Evolutionary conservation across 2,888 invertebrate genomes (phyloP), one percentile per base, ranked within the genome.

Genomic region (Exocentrus adspersus): DNA sequence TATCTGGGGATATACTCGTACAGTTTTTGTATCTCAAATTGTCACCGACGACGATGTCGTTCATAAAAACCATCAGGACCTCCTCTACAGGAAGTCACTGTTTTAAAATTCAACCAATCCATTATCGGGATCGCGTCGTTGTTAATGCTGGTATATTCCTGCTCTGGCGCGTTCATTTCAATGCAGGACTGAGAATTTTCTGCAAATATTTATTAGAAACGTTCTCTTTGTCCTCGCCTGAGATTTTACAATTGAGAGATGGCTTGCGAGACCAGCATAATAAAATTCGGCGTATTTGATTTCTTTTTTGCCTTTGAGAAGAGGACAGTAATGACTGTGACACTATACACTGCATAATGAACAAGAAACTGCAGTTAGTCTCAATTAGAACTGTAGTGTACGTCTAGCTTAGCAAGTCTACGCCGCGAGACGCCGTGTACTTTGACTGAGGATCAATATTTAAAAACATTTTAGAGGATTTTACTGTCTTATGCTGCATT

Each of bases 131-230:
- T 28, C 61, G 52, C 48, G 68, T 67, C 59, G 70, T 67, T 67
- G 65, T 69, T 65, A 69, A 67, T 69, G 65, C 69, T 69, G 68
- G 62, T 64, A 50, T 70, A 65, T 56, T 67, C 68, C 69, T 50
- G 61, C 60, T 53, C 52, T 41, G 60, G 37, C 64, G 48, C 63
- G 59, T 65, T 60, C 65, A 71, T 72, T 73, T 71, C 61, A 64
- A 72, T 71, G 71, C 73, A 67, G 64, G 68, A 64, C 71, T 63
- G 60, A 59, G 62, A 58, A 51, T 66, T 70, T 69, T 61, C 67
- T 60, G 67, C 75, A 74, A 75, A 75, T 75, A 74, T 75, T 74
- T 75, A 75, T 73, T 72, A 73, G 73, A 72, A 70, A 67, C 68
- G 64, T 60, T 71, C 70, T 60, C 73, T 72, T 73, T 74, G 72